Evolutionary conservation across 2,113 vertebrate genomes (phyloP).

Genomic region (Eublepharis macularius): DNA sequence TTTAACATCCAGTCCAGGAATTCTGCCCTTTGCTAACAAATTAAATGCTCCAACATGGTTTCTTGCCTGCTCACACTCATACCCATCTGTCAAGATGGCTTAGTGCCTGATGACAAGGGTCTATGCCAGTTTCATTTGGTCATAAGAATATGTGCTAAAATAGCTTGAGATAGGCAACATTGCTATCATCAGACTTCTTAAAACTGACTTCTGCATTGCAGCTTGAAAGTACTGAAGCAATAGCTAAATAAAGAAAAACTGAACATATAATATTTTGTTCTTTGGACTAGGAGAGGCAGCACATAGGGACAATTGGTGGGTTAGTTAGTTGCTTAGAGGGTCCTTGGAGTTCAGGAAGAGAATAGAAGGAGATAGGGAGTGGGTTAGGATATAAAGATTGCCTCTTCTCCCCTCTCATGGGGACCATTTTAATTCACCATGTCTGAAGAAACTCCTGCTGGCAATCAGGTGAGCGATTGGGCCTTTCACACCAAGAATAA

Average conservation of each 20-base stretch:
- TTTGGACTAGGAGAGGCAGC: not conserved
- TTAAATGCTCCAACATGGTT: constrained; percentile 60
- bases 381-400: not conserved
- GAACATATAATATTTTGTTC: constrained; percentile 41
- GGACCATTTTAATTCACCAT: constrained; percentile 54
- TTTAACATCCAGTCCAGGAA: constrained; percentile 51
- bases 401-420: not conserved
- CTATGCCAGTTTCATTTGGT: constrained; percentile 53
- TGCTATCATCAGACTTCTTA: constrained; percentile 28
- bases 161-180: constrained; percentile 40
- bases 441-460: constrained; percentile 71
- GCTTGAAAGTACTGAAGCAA: constrained; percentile 8
- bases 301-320: no score
- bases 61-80: constrained; percentile 48
- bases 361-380: not conserved
- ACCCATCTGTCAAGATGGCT: constrained; percentile 69
- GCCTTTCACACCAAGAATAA: not conserved
- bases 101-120: constrained; percentile 39
- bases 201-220: not conserved
- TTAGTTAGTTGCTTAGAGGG: not conserved
- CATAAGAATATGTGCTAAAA: constrained; percentile 48
- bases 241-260: not conserved
- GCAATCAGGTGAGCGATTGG: constrained; percentile 62
- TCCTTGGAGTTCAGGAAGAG: not conserved
- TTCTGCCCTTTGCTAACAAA: constrained; percentile 65